Base-by-base conservation (phyloP, 2,888 invertebrate species). In the Plebejus anna region DNA sequence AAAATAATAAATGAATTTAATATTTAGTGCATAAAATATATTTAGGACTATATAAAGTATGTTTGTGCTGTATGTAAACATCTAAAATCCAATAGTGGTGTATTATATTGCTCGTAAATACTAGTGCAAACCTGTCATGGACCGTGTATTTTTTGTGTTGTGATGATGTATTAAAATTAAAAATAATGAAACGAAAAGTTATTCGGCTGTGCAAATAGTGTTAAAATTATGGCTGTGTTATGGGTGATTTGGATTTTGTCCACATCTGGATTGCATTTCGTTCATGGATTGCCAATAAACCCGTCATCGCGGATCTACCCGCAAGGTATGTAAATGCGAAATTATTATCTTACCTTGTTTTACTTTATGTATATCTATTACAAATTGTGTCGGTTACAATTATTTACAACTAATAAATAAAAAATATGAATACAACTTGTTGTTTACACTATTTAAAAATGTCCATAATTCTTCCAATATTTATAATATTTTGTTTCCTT, bases 71-170 rank as follows among this genome's bases (percentile, higher is more conserved):
- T 83, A 84, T 86, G 86, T 84, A 78, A 84, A 84, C 82, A 80
- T 84, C 82, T 83, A 83, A 86, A 86, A 76, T 85, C 83, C 79
- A 81, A 82, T 84, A 82, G 87, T 87, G 84, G 83, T 83, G 79
- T 82, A 82, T 81, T 86, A 86, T 85, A 75, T 85, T 86, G 85
- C 47, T 72, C 42, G 9, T 32, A 73, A 47, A 82, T 81, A 82
- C 82, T 81, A 86, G 87, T 89, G 86, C 82, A 87, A 89, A 87
- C 86, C 88, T 89, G 90, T 90, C 91, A 89, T 90, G 91, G 88
- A 93, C 92, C 88, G 91, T 91, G 90, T 90, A 91, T 91, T 91
- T 92, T 89, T 90, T 92, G 90, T 90, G 89, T 89, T 91, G 87
- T 92, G 89, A 88, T 92, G 92, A 89, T 90, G 88, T 90, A 88